Conservation (phyloP, 53 echinoderm and acorn worm species). For the Paracentrotus lividus region DNA sequence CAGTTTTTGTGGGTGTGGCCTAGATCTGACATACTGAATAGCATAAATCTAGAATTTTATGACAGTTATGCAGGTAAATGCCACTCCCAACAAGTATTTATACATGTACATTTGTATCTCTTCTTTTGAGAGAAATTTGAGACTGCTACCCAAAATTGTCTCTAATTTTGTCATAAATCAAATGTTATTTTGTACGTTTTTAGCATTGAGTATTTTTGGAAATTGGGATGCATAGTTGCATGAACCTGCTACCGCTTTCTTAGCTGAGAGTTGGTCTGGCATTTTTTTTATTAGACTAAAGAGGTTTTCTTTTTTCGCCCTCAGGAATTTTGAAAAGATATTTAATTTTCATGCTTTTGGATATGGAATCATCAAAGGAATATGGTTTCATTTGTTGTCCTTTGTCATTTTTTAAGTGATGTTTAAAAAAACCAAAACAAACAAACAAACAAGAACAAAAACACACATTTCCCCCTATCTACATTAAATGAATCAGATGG, state of each 20-base stretch:
- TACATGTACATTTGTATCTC: background rate
- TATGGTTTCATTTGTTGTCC: too few species aligned
- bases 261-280: background rate
- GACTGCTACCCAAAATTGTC: background rate
- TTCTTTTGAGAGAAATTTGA: background rate
- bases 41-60: constrained; percentile 9
- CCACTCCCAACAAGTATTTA: background rate
- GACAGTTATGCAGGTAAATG: background rate
- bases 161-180: constrained; percentile 34
- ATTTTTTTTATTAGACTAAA: background rate
- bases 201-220: too few species aligned
- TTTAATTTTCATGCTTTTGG: too few species aligned
- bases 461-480: too few species aligned
- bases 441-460: too few species aligned
- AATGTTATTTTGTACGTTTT: background rate
- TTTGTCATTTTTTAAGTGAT: too few species aligned
- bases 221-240: too few species aligned
- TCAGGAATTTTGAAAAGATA: too few species aligned
- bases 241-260: too few species aligned
- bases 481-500: too few species aligned
- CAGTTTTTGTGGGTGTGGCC: constrained; percentile 6
- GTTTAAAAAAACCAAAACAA: too few species aligned
- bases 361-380: too few species aligned
- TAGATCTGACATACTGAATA: background rate
- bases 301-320: background rate